Base-by-base conservation (phyloP, 1,140 invertebrate species). In the Daktulosphaira vitifoliae region DNA sequence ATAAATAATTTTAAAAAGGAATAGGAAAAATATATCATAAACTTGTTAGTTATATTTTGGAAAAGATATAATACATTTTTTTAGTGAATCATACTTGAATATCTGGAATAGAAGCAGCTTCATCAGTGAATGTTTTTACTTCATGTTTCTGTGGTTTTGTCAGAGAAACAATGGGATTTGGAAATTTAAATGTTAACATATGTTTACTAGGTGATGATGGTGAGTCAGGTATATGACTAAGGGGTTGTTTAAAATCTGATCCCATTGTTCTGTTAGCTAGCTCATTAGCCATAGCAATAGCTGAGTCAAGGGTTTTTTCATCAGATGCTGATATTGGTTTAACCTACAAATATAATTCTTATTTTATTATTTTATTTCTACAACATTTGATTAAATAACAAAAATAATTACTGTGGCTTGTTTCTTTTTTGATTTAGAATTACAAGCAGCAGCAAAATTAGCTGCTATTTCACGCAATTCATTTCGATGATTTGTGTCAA, bases 251-350 rank as follows among this genome's bases (percentile, higher is more conserved):
- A 25, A 38, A 78, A 76, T 69, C 72, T 72, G 56, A 71, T 69
- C 68, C 65, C 88, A 95, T 92, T 3, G 89, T 92, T 71, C 84
- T 85, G 51, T 83, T 84, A 29, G 89, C 92, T 64, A 96, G 81
- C 76, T 96, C 92, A 77, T 94, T 94, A 22, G 92, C 92, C 76
- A 96, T 81, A 29, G 89, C 91, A 67, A 96, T 95, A 5, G 93
- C 93, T 46, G 88, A 88, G 70, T 97, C 92, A 26, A 98, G 78
- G n/a, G 89, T 92, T 73, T 87, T 89, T 72, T 94, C 83, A 75
- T 97, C 93, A 66, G 92, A 87, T 0, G 91, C 88, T 20, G 93
- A 96, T 76, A 97, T 95, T 13, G 88, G 90, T 75, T 96, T 96
- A 51, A 98, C 87, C 81, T 82, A 70, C 18, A 66, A 69, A 65